Evolutionary conservation across 2,113 vertebrate species (phyloP), one percentile per base, ranked within the genome.

Genomic region (Corythoichthys haematopterus): DNA sequence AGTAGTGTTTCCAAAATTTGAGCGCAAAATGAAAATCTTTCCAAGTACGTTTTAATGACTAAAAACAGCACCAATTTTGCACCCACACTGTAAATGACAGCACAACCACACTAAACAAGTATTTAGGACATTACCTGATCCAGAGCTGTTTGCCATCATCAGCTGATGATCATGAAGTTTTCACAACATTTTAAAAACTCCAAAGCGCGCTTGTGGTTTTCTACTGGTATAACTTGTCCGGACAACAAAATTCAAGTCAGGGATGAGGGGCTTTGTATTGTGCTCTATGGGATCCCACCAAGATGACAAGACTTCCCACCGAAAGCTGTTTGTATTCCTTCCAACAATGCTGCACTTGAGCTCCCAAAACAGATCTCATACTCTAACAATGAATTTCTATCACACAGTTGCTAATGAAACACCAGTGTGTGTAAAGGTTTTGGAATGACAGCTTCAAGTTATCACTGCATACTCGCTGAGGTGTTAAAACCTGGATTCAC

Each of bases 401-500:
- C 83, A 81, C 71, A 50, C 33, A 57, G 61, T 55, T 36, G 53
- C 75, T 79, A 88, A 88, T 88, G 78, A 81, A 82, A 84, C 74
- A 64, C 40, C 38, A 33, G 56, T 33, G 59, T 71, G 74, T 64
- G 68, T 16, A 9, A 62, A 66, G 62, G 65, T 56, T 74, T 37
- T 1, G 14, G 20, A 70, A 52, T 15, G 53, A 47, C 70, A 64
- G 69, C 61, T 69, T 37, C 35, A 20, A 16, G 45, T 45, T 75
- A 64, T 63, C 50, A 38, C 43, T 47, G 40, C 36, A 68, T 74
- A 65, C 59, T 62, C 72, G 60, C n/a, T n/a, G 61, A 69, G 68
- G 47, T 64, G 69, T 67, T 67, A 68, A 59, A 20, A 6, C n/a
- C 35, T 38, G 46, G 56, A 71, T 68, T 69, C 10, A 51, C 48